Conservation (phyloP, 2,888 invertebrate genomes). For the Isoperla grammatica region DNA sequence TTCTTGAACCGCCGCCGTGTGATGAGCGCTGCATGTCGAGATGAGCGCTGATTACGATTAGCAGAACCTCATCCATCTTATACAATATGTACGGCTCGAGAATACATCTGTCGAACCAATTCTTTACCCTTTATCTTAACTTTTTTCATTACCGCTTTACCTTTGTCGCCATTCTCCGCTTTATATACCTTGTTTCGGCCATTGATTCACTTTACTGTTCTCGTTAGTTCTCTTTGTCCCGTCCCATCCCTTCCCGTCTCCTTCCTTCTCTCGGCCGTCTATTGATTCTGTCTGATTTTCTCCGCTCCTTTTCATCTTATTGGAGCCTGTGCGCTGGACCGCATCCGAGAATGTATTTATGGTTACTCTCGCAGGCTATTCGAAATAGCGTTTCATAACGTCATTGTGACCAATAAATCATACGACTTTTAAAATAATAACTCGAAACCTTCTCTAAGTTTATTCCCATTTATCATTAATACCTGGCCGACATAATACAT, state of each 20-base stretch:
- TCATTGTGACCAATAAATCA: no score
- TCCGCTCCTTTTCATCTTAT: constrained; percentile 14
- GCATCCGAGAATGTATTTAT: neutral
- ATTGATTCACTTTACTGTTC: constrained; percentile 1
- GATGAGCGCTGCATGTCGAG: constrained; percentile 1
- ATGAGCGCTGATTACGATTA: neutral
- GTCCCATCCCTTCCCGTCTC: neutral
- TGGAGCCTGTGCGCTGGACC: neutral
- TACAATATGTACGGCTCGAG: neutral
- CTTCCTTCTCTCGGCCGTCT: neutral
- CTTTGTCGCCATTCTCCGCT: neutral
- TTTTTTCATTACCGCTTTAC: neutral
- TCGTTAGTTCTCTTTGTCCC: constrained; percentile 2
- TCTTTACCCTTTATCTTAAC: neutral
- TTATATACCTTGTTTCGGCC: neutral
- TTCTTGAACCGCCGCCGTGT: constrained; percentile 7
- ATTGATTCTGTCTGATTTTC: constrained; percentile 6
- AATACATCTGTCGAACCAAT: neutral
- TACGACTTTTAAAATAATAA: no score
- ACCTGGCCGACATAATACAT: no score
- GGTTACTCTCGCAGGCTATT: constrained; percentile 4
- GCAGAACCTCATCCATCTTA: neutral
- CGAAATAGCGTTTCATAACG: no score
- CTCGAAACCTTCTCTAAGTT: no score
- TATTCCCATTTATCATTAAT: no score